Percentiles rank a stretch among this genome's conserved stretches.
These are phyloP conservation scores for Noctua fimbriata DNA, from an alignment of 2,888 invertebrate genomes.

Conservation along the genomic window DNA sequence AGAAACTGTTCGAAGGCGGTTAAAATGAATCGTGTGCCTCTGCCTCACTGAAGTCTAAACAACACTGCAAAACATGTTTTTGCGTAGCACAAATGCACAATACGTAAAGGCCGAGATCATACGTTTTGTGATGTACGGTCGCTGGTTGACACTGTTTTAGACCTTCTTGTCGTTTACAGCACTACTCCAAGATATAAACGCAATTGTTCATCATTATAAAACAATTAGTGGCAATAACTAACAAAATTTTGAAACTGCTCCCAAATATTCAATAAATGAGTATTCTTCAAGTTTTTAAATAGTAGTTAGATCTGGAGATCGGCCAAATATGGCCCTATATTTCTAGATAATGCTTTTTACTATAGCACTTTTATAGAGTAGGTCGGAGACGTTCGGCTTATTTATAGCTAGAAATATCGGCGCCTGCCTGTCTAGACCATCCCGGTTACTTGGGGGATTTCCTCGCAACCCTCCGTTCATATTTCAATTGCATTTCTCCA, in stretches of 20 bases:
- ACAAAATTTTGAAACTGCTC: conserved; percentile 11
- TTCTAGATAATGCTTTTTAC: conserved; percentile 66
- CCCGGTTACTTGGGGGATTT: conserved; percentile 75
- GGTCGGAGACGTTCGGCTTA: conserved; percentile 73
- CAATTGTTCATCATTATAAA: conserved; percentile 62
- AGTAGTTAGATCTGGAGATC: conserved; percentile 62
- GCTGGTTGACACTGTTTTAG: conserved; percentile 67
- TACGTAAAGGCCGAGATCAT: conserved; percentile 68
- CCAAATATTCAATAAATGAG: conserved; percentile 17
- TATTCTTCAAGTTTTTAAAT: conserved; percentile 50
- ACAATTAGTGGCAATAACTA: conserved; percentile 30
- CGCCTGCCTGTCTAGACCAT: conserved; percentile 83
- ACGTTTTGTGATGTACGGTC: conserved; percentile 66
- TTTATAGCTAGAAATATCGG: conserved; percentile 77
- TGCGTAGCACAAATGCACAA: conserved; percentile 65
- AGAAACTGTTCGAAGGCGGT: conserved; percentile 26
- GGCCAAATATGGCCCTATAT: conserved; percentile 72
- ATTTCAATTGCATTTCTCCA: conserved; percentile 54
- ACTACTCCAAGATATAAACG: conserved; percentile 58
- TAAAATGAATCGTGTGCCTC: conserved; percentile 26
- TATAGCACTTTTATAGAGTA: conserved; percentile 71
- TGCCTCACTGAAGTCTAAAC: conserved; percentile 35
- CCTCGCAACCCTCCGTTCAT: conserved; percentile 68
- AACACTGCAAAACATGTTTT: conserved; percentile 69
- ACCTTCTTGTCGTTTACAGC: conserved; percentile 31